Evolutionary conservation across 2,888 invertebrate species (phyloP).

Genomic region (Linyphia triangularis): DNA sequence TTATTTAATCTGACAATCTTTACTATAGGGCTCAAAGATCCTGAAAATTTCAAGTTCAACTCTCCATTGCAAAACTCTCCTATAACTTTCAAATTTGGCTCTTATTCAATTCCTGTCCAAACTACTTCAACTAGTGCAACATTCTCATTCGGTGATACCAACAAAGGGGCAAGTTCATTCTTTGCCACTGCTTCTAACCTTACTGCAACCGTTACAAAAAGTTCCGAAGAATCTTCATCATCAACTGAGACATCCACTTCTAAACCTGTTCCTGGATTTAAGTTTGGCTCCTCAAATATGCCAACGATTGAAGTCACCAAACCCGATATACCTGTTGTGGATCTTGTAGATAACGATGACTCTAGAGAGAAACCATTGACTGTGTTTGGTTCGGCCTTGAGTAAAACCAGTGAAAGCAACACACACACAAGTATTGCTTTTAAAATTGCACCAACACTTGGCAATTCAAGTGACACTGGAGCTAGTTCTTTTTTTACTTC

Average conservation of each 20-base stretch:
- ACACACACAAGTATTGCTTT: neutral
- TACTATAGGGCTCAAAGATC: slow-evolving; percentile 32
- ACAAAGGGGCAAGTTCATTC: slow-evolving; percentile 12
- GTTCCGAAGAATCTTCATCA: neutral
- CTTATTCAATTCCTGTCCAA: slow-evolving; percentile 3
- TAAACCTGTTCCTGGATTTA: slow-evolving; percentile 25
- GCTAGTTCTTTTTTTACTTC: slow-evolving; percentile 16
- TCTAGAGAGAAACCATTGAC: neutral
- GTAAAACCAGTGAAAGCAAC: neutral
- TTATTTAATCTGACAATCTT: too few relatives aligned
- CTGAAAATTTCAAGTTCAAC: slow-evolving; percentile 40
- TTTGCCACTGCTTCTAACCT: neutral
- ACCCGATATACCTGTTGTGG: slow-evolving; percentile 18
- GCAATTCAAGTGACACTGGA: neutral
- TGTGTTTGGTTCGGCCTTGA: neutral
- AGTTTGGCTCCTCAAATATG: slow-evolving; percentile 7
- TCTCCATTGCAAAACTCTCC: slow-evolving; percentile 52
- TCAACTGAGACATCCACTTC: neutral
- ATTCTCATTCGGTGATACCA: slow-evolving; percentile 13
- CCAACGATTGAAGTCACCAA: slow-evolving; percentile 2
- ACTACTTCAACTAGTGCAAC: neutral
- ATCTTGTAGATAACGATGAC: slow-evolving; percentile 12
- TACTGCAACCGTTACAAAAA: neutral
- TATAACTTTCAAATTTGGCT: slow-evolving; percentile 47
- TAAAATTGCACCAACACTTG: neutral